Percentiles rank a stretch among this genome's conserved stretches.
Evolutionary conservation across 2,797 vertebrate species (phyloP).

Genomic region (Tenualosa ilisha): DNA sequence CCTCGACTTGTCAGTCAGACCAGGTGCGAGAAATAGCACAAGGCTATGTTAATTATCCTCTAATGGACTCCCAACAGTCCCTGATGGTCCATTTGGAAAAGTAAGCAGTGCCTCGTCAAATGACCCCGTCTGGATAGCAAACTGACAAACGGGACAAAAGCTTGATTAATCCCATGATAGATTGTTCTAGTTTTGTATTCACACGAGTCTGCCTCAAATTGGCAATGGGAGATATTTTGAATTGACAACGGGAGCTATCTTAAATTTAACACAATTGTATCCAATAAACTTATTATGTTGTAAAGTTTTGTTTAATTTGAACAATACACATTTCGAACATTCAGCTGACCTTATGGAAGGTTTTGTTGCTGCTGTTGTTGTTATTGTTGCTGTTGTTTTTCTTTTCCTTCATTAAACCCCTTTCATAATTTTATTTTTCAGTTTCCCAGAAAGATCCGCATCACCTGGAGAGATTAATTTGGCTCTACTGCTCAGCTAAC

Average conservation of each 20-base stretch:
- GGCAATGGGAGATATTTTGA: neutral
- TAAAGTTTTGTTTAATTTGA: too few species aligned
- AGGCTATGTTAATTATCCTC: conserved; percentile 51
- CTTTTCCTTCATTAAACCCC: too few species aligned
- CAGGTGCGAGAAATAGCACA: conserved; percentile 64
- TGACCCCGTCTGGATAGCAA: conserved; percentile 54
- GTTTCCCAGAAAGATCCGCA: neutral
- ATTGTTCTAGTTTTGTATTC: neutral
- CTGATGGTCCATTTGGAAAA: conserved; percentile 53
- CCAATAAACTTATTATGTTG: too few species aligned
- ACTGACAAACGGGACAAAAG: conserved; percentile 49
- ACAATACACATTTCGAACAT: too few species aligned
- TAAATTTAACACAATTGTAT: too few species aligned
- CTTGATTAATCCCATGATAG: neutral
- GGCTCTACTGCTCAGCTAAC: neutral
- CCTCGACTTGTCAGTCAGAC: conserved; percentile 49
- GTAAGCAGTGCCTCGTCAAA: conserved; percentile 35
- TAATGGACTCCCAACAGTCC: conserved; percentile 62
- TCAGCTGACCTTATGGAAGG: too few species aligned
- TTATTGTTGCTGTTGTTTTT: too few species aligned
- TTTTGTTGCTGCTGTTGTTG: neutral
- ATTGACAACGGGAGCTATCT: too few species aligned
- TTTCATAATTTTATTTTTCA: neutral
- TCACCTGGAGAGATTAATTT: neutral
- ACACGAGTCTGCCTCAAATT: neutral